phyloP scores from a whole-genome alignment of 1,140 invertebrate species.

The Neotoxoptera formosana region DNA sequence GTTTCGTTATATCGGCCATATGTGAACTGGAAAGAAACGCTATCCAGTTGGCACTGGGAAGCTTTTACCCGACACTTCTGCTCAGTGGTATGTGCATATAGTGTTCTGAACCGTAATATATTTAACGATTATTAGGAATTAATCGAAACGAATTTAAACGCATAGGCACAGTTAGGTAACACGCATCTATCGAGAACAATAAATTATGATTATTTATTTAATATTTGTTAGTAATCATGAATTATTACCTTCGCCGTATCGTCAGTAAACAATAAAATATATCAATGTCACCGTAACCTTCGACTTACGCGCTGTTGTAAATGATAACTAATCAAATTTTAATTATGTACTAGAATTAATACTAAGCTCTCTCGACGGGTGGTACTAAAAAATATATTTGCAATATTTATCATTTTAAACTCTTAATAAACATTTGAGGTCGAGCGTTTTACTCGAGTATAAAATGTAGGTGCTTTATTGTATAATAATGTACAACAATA shows the following conservation, averaged over 20 bases:
- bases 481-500: not conserved
- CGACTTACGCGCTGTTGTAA: not conserved
- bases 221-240: not conserved
- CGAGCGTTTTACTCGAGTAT: not conserved
- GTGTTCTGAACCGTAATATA: not conserved
- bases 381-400: constrained; percentile 8
- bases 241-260: not conserved
- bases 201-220: constrained; percentile 2
- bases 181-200: not conserved
- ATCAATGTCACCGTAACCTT: constrained; percentile 30
- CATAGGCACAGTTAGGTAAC: not conserved
- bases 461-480: not conserved
- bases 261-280: not conserved
- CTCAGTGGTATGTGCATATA: constrained; percentile 73
- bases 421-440: not conserved
- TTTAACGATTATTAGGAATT: not conserved
- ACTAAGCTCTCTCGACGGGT: not conserved
- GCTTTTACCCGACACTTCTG: constrained; percentile 91
- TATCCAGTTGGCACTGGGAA: constrained; percentile 90
- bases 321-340: not conserved
- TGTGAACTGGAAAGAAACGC: constrained; percentile 91
- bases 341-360: not conserved
- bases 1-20: constrained; percentile 86
- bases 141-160: not conserved
- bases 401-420: not conserved